Evolutionary conservation across 2,888 invertebrate species (phyloP), one percentile per base, ranked within the genome.

Genomic region (Pyrrhosoma nymphula): DNA sequence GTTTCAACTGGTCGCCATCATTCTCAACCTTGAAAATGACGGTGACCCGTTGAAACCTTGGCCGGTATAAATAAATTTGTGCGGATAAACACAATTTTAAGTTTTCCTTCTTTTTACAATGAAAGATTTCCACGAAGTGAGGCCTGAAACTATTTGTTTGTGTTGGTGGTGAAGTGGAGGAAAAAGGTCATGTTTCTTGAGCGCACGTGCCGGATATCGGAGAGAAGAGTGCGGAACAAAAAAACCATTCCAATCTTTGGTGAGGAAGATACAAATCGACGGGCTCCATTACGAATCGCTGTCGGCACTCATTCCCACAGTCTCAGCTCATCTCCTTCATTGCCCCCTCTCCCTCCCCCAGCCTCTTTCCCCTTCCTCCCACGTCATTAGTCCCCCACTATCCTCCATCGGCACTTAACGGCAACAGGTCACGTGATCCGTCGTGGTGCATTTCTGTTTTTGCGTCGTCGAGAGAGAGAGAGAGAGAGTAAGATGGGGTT

Each of bases 361-460:
- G 47, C 47, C 47, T 47, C 47, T 8, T n/a, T n/a, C n/a, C 26
- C 69, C 69, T n/a, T 6, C 47, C 47, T 47, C 47, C 47, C 47
- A 47, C n/a, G 69, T n/a, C 69, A 69, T 69, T 69, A 69, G 69
- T 69, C 69, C 26, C 69, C 69, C 47, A 47, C 47, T 47, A 47
- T 47, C 47, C 8, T 69, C 69, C 69, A 69, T n/a, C 26, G 69
- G 69, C n/a, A 69, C 69, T 69, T 69, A 69, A n/a, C 69, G 69
- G 69, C 69, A 69, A 69, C 69, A 69, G 69, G 69, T 69, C 69
- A 69, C 69, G 69, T 69, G 69, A 69, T 69, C 69, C 26, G 69
- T 69, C 26, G 69, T 69, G 69, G n/a, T 69, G 26, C 69, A 69
- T 69, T 47, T 69, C 69, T 0, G 69, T 69, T 69, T 69, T 69